Evolutionary conservation across 2,797 vertebrate genomes (phyloP).

Genomic region (Zalophus californianus): DNA sequence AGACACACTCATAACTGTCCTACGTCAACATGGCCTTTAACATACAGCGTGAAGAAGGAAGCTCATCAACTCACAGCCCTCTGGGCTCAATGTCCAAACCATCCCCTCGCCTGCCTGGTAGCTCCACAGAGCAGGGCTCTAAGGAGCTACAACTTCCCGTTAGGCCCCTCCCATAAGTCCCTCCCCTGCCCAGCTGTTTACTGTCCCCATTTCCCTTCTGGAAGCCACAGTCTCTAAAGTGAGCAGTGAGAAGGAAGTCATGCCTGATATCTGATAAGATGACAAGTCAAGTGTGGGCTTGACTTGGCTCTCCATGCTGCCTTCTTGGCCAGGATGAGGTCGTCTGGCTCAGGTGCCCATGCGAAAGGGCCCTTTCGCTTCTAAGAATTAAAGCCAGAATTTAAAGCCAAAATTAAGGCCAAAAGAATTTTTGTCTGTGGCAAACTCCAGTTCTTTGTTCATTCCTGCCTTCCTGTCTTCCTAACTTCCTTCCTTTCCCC

Average conservation of each 20-base stretch:
- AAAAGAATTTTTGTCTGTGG: not conserved
- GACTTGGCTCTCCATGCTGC: not conserved
- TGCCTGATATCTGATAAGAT: slow-evolving; percentile 68
- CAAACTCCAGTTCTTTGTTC: not conserved
- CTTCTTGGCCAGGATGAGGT: not conserved
- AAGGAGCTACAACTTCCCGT: slow-evolving; percentile 63
- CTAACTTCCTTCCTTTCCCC: not conserved
- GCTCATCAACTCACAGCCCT: not conserved
- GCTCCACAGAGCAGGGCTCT: slow-evolving; percentile 51
- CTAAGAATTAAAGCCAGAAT: not conserved
- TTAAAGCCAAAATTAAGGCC: no score
- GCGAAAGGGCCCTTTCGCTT: not conserved
- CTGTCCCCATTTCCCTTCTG: slow-evolving; percentile 63
- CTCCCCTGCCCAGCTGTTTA: slow-evolving; percentile 50
- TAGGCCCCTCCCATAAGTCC: not conserved
- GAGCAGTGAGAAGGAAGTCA: slow-evolving; percentile 76
- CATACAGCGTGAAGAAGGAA: slow-evolving; percentile 54
- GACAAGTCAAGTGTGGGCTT: slow-evolving; percentile 54
- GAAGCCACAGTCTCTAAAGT: slow-evolving; percentile 72
- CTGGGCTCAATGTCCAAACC: not conserved
- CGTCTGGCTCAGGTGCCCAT: not conserved
- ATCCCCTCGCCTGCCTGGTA: not conserved
- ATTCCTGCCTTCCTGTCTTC: rapidly evolving
- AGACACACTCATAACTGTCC: slow-evolving; percentile 26
- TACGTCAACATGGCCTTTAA: slow-evolving; percentile 68